Percentiles rank a stretch among this genome's conserved stretches.
Evolutionary conservation across 2,113 vertebrate species (phyloP).

Genomic region (Oceanites oceanicus): DNA sequence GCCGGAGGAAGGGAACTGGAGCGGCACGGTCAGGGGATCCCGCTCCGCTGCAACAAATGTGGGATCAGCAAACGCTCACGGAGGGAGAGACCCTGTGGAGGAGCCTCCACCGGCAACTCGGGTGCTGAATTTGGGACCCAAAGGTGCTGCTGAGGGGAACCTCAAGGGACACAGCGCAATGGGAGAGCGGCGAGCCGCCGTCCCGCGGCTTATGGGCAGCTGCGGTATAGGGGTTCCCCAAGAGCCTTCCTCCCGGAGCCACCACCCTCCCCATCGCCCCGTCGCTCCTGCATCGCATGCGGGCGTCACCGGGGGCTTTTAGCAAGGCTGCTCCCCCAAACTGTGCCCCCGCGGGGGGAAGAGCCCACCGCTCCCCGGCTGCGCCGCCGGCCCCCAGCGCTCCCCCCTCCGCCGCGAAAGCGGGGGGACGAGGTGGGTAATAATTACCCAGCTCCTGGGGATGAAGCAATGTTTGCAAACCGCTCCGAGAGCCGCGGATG

Average conservation of each 20-base stretch:
- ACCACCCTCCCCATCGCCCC: background rate
- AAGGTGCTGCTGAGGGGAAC: background rate
- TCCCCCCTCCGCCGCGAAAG: background rate
- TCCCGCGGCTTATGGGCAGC: fast-evolving
- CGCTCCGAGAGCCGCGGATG: background rate
- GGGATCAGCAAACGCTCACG: fast-evolving
- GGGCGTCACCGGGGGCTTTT: fast-evolving
- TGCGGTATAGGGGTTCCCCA: fast-evolving
- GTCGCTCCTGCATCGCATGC: fast-evolving
- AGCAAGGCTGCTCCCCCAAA: background rate
- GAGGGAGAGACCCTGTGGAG: fast-evolving
- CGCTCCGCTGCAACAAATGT: fast-evolving
- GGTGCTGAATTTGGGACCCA: background rate
- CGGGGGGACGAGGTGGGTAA: fast-evolving
- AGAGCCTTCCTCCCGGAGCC: background rate
- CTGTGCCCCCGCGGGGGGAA: fast-evolving
- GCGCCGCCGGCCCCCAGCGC: background rate
- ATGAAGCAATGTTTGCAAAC: background rate
- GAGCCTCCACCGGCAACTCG: fast-evolving
- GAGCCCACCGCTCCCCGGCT: background rate
- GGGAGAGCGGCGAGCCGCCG: fast-evolving
- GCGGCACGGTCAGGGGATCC: fast-evolving
- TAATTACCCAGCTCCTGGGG: background rate
- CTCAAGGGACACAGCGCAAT: fast-evolving
- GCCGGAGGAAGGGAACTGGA: fast-evolving